A percentile compares a stretch with the other conserved stretches of the same genome.
Evolutionary conservation across 1,140 invertebrate genomes (phyloP).

Genomic region (Mercenaria mercenaria): DNA sequence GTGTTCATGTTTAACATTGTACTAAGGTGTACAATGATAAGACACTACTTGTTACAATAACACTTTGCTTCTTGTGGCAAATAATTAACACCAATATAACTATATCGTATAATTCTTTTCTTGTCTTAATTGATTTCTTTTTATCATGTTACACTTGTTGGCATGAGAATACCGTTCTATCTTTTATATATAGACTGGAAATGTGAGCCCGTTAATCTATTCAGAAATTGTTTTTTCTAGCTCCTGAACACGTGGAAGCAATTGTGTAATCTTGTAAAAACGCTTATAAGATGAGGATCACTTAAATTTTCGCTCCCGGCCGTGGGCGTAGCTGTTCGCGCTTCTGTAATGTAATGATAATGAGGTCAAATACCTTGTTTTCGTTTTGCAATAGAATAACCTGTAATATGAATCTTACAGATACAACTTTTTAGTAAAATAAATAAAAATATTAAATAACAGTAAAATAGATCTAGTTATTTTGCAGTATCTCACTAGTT

Average conservation of each 20-base stretch:
- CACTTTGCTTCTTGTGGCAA: neutral
- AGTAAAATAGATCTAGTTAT: no score
- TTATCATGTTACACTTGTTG: neutral
- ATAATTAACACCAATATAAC: neutral
- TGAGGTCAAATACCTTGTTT: no score
- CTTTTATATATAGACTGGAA: neutral
- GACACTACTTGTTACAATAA: no score
- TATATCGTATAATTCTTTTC: neutral
- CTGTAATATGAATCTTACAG: no score
- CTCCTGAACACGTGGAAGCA: neutral
- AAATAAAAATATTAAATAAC: no score
- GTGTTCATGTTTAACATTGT: no score
- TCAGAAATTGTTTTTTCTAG: neutral
- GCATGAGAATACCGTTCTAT: neutral
- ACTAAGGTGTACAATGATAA: no score
- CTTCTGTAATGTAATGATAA: no score
- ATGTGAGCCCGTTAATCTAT: neutral
- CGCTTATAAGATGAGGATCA: neutral
- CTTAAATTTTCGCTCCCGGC: neutral
- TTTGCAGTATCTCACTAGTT: no score
- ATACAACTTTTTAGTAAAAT: no score
- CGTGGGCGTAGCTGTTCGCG: neutral
- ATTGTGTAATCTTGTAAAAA: constrained; percentile 3
- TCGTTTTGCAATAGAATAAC: no score
- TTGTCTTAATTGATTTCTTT: neutral